Conservation (phyloP, 2,888 invertebrate genomes). For the Lamproptera curius region DNA sequence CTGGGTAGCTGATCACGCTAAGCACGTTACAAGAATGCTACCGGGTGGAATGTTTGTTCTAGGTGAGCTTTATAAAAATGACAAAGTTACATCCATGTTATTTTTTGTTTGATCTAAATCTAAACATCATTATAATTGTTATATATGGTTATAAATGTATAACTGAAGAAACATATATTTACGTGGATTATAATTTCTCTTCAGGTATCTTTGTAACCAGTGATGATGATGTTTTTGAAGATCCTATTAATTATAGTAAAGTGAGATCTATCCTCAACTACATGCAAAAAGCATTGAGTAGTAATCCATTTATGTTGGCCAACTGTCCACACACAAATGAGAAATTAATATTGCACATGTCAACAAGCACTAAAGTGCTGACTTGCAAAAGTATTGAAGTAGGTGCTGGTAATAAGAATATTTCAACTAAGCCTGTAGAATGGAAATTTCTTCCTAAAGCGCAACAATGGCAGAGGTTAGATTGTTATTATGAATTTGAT, state of each 20-base stretch:
- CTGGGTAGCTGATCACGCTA: constrained; percentile 89
- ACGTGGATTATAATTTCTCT: too few species aligned
- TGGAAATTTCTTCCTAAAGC: constrained; percentile 85
- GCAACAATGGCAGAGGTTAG: constrained; percentile 86
- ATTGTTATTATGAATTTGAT: constrained; percentile 87
- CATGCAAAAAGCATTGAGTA: constrained; percentile 74
- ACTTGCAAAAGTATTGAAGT: constrained; percentile 83
- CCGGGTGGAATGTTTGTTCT: constrained; percentile 93
- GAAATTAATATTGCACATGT: constrained; percentile 81
- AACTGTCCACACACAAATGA: constrained; percentile 75
- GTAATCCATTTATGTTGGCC: constrained; percentile 80
- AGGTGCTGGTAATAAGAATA: constrained; percentile 49
- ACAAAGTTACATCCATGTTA: too few species aligned
- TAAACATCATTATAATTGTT: too few species aligned
- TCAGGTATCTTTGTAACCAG: constrained; percentile 86
- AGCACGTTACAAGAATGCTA: constrained; percentile 92
- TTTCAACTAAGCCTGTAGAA: constrained; percentile 82
- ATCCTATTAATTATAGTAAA: constrained; percentile 75
- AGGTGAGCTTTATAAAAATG: constrained; percentile 74
- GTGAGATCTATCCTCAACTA: constrained; percentile 77
- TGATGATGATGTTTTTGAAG: constrained; percentile 80
- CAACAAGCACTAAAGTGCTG: constrained; percentile 69
- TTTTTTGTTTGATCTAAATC: too few species aligned
- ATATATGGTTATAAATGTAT: too few species aligned
- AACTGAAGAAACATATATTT: too few species aligned